These are phyloP conservation scores for Propithecus deckenii DNA, from an alignment of 2,797 vertebrate species.

Conservation along the genomic window DNA sequence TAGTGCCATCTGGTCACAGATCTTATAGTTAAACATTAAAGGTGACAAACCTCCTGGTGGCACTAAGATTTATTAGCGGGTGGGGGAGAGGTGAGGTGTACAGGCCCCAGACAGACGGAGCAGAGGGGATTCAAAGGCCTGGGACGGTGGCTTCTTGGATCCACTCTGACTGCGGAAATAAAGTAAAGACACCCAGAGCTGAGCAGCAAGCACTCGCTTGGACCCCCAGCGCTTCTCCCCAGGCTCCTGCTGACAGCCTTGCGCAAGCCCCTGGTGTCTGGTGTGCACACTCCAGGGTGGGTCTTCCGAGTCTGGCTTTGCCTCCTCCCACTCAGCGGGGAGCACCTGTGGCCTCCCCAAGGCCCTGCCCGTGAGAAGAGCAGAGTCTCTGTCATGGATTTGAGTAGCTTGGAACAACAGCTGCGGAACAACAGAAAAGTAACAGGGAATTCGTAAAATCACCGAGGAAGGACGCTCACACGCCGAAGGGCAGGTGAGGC, in stretches of 20 bases:
- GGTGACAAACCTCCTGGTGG: neutral
- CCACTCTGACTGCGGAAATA: neutral
- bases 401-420: neutral
- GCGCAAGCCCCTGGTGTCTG: neutral
- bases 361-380: neutral
- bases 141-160: neutral
- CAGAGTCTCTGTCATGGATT: fast-evolving
- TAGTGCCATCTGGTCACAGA: neutral
- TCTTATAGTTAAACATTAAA: neutral
- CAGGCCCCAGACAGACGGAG: neutral
- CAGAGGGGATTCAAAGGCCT: neutral
- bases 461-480: fast-evolving
- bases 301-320: neutral
- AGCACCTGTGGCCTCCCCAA: neutral
- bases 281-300: too few species aligned
- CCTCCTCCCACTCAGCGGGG: neutral
- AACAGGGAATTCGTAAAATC: neutral
- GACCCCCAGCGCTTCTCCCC: neutral
- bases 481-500: neutral
- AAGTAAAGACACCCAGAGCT: neutral
- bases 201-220: neutral
- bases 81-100: neutral
- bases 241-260: neutral
- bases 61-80: neutral
- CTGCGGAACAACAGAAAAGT: neutral